Evolutionary conservation across 2,113 vertebrate genomes (phyloP).

Genomic region (Prionailurus viverrinus): DNA sequence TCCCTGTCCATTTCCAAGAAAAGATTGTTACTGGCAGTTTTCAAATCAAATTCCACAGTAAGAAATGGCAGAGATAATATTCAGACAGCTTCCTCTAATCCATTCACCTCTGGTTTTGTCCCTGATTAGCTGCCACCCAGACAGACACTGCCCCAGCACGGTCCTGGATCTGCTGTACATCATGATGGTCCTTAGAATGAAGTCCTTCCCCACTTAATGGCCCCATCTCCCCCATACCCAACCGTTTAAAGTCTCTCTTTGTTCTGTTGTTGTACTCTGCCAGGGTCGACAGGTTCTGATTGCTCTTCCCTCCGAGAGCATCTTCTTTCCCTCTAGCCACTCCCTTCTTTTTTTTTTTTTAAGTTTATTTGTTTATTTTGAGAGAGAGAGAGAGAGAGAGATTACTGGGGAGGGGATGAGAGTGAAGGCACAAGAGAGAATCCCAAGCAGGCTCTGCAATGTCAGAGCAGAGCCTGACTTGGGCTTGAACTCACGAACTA

Average conservation of each 20-base stretch:
- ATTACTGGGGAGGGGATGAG: too few relatives aligned
- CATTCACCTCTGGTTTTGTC: not conserved
- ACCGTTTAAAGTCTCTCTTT: not conserved
- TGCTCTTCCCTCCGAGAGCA: not conserved
- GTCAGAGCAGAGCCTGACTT: too few relatives aligned
- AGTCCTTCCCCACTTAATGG: not conserved
- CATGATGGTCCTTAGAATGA: not conserved
- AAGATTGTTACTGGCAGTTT: constrained; percentile 47
- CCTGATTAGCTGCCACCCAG: not conserved
- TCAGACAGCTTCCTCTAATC: not conserved
- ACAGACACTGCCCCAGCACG: not conserved
- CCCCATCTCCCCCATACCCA: not conserved
- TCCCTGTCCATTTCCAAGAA: constrained; percentile 54
- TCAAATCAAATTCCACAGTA: constrained; percentile 36
- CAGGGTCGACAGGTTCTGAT: not conserved
- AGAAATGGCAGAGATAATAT: constrained; percentile 17
- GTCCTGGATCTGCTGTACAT: not conserved
- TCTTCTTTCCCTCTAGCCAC: not conserved
- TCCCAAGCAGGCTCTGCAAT: too few relatives aligned
- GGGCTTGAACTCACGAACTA: too few relatives aligned
- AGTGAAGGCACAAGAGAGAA: too few relatives aligned
- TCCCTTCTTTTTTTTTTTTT: too few relatives aligned
- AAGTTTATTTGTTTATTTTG: too few relatives aligned
- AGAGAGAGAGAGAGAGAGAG: too few relatives aligned
- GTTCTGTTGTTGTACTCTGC: not conserved